A percentile compares a stretch with the other conserved stretches of the same genome.
Conservation (phyloP, 1,140 invertebrate genomes). For the Drosophila ficusphila region DNA sequence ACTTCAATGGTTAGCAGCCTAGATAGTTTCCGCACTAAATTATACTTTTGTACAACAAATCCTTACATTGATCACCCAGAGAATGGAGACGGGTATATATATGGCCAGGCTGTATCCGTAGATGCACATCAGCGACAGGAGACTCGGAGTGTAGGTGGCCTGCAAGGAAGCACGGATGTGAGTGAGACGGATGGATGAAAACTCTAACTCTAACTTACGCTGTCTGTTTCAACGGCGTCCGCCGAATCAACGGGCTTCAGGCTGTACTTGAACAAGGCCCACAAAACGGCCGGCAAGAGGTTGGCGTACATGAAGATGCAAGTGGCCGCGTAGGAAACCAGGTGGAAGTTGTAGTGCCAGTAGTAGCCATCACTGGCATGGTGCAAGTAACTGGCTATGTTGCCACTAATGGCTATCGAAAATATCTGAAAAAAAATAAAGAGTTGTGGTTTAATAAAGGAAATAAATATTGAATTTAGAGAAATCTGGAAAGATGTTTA, state of each 20-base stretch:
- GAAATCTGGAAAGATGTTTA: too few relatives aligned
- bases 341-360: slow-evolving; percentile 97
- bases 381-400: slow-evolving; percentile 95
- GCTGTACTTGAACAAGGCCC: slow-evolving; percentile 94
- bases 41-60: background rate
- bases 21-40: background rate
- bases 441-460: too few relatives aligned
- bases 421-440: slow-evolving; percentile 87
- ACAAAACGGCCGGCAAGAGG: slow-evolving; percentile 92
- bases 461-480: too few relatives aligned
- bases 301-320: slow-evolving; percentile 95
- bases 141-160: slow-evolving; percentile 87
- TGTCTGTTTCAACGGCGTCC: slow-evolving; percentile 85
- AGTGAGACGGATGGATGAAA: slow-evolving; percentile 8
- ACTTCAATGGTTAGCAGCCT: too few relatives aligned
- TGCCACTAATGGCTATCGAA: slow-evolving; percentile 96
- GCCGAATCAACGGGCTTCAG: slow-evolving; percentile 86
- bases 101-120: slow-evolving; percentile 98
- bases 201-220: slow-evolving; percentile 52
- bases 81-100: slow-evolving; percentile 96
- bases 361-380: slow-evolving; percentile 88
- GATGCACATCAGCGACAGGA: slow-evolving; percentile 94
- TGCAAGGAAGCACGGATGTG: slow-evolving; percentile 83
- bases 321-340: slow-evolving; percentile 95
- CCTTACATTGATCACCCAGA: slow-evolving; percentile 91